These are phyloP conservation scores for Miltochrista miniata DNA, from an alignment of 2,888 invertebrate species.

Conservation along the genomic window DNA sequence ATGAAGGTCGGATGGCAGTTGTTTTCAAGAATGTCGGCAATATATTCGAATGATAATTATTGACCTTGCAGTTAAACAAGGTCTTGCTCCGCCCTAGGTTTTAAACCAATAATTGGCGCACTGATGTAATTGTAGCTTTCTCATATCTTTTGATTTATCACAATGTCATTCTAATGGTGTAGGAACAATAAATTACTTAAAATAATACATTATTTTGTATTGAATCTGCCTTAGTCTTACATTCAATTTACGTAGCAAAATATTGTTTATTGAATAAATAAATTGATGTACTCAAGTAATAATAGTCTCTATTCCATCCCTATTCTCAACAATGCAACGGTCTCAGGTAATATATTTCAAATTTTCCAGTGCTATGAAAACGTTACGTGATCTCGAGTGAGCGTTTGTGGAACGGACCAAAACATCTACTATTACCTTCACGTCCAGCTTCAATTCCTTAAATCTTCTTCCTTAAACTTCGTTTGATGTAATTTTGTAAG, in stretches of 20 bases:
- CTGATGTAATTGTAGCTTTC: too few species aligned
- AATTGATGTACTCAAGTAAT: not conserved
- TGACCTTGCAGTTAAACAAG: too few species aligned
- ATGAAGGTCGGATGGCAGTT: too few species aligned
- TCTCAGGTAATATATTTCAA: slow-evolving; percentile 61
- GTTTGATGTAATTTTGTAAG: not conserved
- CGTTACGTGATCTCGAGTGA: slow-evolving; percentile 65
- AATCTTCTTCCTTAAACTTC: slow-evolving; percentile 29
- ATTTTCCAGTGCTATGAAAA: slow-evolving; percentile 71
- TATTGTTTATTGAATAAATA: slow-evolving; percentile 7
- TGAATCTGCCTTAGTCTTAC: too few species aligned
- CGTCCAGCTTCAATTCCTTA: slow-evolving; percentile 34
- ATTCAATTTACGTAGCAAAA: too few species aligned
- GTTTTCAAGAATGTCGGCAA: too few species aligned
- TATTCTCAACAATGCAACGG: slow-evolving; percentile 60
- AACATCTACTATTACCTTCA: slow-evolving; percentile 51
- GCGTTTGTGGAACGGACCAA: slow-evolving; percentile 48
- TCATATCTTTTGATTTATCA: too few species aligned
- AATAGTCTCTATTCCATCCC: slow-evolving; percentile 33
- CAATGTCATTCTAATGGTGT: too few species aligned
- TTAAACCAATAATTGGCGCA: too few species aligned
- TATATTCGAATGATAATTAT: too few species aligned
- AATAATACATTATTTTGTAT: too few species aligned
- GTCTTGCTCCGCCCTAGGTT: too few species aligned
- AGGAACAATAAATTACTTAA: not conserved